Percentiles rank a stretch among this genome's conserved stretches.
Evolutionary conservation across 1,140 invertebrate species (phyloP).

Genomic region (Solenopsis invicta): DNA sequence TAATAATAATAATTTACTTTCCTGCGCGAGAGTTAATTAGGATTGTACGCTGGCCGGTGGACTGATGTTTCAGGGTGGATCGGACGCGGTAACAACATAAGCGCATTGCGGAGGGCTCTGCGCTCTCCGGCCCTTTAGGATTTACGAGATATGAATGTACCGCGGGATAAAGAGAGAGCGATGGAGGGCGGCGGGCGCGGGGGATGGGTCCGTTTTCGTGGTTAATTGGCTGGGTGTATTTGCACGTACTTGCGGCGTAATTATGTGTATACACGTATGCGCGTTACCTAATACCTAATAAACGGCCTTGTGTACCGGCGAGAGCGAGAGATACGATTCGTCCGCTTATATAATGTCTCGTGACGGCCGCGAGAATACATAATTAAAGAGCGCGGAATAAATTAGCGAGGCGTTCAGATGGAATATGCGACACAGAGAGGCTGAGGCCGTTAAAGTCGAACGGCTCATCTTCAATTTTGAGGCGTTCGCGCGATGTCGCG

Average conservation of each 20-base stretch:
- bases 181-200: background rate
- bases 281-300: slow-evolving; percentile 64
- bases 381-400: slow-evolving; percentile 60
- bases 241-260: slow-evolving; percentile 61
- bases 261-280: slow-evolving; percentile 47
- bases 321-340: slow-evolving; percentile 66
- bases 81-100: slow-evolving; percentile 18
- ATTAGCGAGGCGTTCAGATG: slow-evolving; percentile 17
- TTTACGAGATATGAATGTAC: slow-evolving; percentile 55
- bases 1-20: slow-evolving; percentile 5
- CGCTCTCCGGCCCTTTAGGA: slow-evolving; percentile 44
- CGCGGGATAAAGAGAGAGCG: slow-evolving; percentile 49
- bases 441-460: background rate
- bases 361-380: slow-evolving; percentile 55
- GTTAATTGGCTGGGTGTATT: slow-evolving; percentile 72
- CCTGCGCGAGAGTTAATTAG: slow-evolving; percentile 35
- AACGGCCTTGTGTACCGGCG: slow-evolving; percentile 53
- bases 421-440: background rate
- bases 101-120: slow-evolving; percentile 34
- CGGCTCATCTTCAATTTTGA: background rate
- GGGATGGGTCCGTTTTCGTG: slow-evolving; percentile 63
- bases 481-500: too few relatives aligned
- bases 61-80: slow-evolving; percentile 41
- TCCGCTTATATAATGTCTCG: slow-evolving; percentile 51
- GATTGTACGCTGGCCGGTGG: background rate